Evolutionary conservation across 2,113 vertebrate genomes (phyloP), one percentile per base, ranked within the genome.

Genomic region (Todiramphus saurophagus): DNA sequence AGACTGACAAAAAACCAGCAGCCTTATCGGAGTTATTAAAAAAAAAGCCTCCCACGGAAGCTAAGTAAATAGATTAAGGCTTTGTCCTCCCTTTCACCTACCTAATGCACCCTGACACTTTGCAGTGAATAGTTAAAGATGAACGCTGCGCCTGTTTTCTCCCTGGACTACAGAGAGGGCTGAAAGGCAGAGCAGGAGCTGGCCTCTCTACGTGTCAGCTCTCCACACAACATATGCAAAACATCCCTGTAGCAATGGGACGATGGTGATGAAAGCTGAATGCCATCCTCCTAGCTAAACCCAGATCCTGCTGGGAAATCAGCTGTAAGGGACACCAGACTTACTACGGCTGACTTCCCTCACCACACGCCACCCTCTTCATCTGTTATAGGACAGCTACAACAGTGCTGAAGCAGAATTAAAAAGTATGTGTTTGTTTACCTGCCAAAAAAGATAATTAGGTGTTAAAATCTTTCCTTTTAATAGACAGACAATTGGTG

Each of bases 161-260:
- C 72, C 59, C 55, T 43, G 77, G 84, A 64, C 21, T 27, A 50
- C 74, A 46, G 50, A 44, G 16, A 90, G 5, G 50, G 87, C 90
- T 92, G 72, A 93, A 88, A 93, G 93, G 79, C 87, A 90, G 16
- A 16, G 41, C 4, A 70, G 79, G 66, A 77, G 17, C 23, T 70
- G 89, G 41, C 70, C 86, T 79, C 41, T 69, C 79, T 67, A n/a
- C 39, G 20, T 16, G 77, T 62, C 95, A 89, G 41, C 77, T 94
- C 90, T 93, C 90, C 62, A 76, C 44, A 66, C 58, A 85, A 48
- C 9, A 77, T 62, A 85, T 83, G 88, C 33, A 82, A 79, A 96
- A 89, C 53, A 84, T 58, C 62, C 92, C 91, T 84, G 80, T 37
- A 94, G 89, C 91, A 91, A 66, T 16, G 63, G 58, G 73, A 74